Evolutionary conservation across 2,113 vertebrate species (phyloP), one percentile per base, ranked within the genome.

Genomic region (Empidonax traillii): DNA sequence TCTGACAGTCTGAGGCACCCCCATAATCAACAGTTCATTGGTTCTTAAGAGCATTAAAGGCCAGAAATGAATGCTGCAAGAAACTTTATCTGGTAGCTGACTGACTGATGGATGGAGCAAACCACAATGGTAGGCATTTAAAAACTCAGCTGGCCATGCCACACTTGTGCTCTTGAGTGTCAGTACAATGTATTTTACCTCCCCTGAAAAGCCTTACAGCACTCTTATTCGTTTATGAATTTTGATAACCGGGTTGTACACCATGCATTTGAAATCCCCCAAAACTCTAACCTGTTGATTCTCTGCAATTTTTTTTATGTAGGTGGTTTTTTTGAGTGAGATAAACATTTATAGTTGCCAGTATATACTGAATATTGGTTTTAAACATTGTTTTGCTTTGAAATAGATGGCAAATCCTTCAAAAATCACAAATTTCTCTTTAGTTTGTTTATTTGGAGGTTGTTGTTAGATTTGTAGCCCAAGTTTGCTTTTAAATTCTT

Each of bases 31-130:
- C 68, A 95, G 56, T 58, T 95, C 52, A 28, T 68, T 75, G 93
- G 41, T 83, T 92, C 68, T 81, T 88, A 65, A 72, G 72, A 81
- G 30, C 37, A 90, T 81, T 88, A 94, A 86, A 85, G 56, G 24
- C 49, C 53, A 92, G 73, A 90, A 89, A 81, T 51, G 25, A 92
- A 90, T 52, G 65, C 46, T 92, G 37, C 58, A 87, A 69, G 90
- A 94, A 95, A 82, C 53, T 95, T 84, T 90, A 86, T 84, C 93
- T 94, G 61, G 56, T 68, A 94, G 55, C 41, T 93, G 90, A 81
- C 61, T 92, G 92, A 78, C 56, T 78, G 94, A 93, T 62, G 88
- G 79, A 93, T 5, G 10, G 46, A 78, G 73, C 56, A 88, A 86
- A 46, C 85, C 65, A 88, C 87, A 95, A 61, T 53, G 88, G 65